phyloP scores from a whole-genome alignment of 2,888 invertebrate species.

The Microctonus brassicae region DNA sequence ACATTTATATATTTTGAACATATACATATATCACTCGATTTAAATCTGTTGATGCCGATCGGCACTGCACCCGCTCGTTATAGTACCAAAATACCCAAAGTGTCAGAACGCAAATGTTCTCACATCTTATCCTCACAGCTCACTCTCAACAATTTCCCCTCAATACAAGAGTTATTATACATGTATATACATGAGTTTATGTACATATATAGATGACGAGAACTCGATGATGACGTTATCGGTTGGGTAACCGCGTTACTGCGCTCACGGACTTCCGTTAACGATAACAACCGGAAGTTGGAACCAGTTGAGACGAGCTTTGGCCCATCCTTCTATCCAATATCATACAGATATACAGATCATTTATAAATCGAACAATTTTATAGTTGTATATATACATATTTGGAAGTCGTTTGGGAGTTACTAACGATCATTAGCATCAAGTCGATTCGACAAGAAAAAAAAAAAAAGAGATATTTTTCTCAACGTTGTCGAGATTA shows the following conservation, averaged over 20 bases:
- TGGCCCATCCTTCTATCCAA: slow-evolving; percentile 7
- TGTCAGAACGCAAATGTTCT: background rate
- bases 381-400: background rate
- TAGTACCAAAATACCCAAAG: background rate
- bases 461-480: background rate
- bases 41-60: background rate
- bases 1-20: too few relatives aligned
- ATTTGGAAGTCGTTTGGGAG: background rate
- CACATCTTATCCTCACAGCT: background rate
- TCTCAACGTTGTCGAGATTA: background rate
- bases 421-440: slow-evolving; percentile 20
- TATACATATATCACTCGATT: too few relatives aligned
- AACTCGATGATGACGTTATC: slow-evolving; percentile 16
- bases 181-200: slow-evolving; percentile 7
- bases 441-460: slow-evolving; percentile 3
- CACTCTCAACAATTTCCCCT: background rate
- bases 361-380: background rate
- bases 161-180: background rate
- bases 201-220: background rate
- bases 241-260: background rate
- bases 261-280: slow-evolving; percentile 17
- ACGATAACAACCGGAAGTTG: slow-evolving; percentile 44
- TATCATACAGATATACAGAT: background rate
- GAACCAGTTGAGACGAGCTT: slow-evolving; percentile 19
- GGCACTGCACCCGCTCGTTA: background rate